phyloP scores from a whole-genome alignment of 2,888 invertebrate species.

The Amorpha juglandis region DNA sequence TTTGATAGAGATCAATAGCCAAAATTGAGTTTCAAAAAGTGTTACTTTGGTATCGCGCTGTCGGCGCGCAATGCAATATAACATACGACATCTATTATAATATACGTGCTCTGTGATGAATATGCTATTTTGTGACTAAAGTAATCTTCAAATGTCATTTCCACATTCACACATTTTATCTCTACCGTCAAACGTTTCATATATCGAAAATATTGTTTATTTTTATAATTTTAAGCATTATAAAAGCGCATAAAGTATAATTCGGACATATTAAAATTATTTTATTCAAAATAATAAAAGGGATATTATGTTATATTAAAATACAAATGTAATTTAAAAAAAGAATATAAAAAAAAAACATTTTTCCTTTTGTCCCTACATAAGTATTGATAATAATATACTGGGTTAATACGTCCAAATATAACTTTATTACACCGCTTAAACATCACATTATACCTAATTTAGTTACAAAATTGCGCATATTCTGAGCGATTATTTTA shows the following conservation, averaged over 20 bases:
- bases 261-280: not conserved
- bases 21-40: too few species aligned
- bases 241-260: constrained; percentile 32
- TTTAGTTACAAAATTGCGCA: constrained; percentile 37
- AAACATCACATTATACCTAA: constrained; percentile 24
- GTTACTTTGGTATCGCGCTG: too few species aligned
- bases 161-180: constrained; percentile 5
- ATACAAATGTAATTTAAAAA: too few species aligned
- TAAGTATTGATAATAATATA: not conserved
- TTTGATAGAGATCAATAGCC: too few species aligned
- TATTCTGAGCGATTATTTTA: constrained; percentile 38
- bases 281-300: too few species aligned
- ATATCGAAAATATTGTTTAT: constrained; percentile 30
- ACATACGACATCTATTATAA: too few species aligned
- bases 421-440: constrained; percentile 8
- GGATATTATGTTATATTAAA: too few species aligned
- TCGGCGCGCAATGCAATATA: too few species aligned
- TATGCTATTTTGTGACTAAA: constrained; percentile 19
- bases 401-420: constrained; percentile 6
- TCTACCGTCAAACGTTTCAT: constrained; percentile 25
- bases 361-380: not conserved
- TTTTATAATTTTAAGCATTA: constrained; percentile 37
- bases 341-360: not conserved
- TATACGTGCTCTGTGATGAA: not conserved
- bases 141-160: constrained; percentile 8